These are phyloP conservation scores for Homarus americanus DNA, from an alignment of 1,140 invertebrate species.

Conservation along the genomic window DNA sequence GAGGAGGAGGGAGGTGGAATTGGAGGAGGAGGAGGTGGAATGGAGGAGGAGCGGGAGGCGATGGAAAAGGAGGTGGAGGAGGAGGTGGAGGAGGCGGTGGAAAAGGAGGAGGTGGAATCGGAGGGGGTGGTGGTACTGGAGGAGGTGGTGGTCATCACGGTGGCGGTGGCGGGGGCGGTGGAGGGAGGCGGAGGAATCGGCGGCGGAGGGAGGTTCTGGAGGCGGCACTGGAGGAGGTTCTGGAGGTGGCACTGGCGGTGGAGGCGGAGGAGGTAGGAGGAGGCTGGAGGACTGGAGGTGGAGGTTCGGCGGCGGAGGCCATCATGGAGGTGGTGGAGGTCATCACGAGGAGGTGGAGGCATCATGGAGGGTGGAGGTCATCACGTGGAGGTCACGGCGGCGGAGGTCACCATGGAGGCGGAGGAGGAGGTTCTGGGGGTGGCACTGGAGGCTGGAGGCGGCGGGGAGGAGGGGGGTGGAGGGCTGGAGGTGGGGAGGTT, in stretches of 20 bases:
- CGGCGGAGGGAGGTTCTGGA: neutral
- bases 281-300: too few relatives aligned
- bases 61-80: too few relatives aligned
- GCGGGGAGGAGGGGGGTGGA: neutral
- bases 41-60: neutral
- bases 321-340: neutral
- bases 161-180: neutral
- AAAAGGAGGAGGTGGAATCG: too few relatives aligned
- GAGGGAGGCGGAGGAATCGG: neutral
- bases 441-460: too few relatives aligned
- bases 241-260: neutral
- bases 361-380: neutral
- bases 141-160: neutral
- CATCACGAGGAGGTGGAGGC: neutral
- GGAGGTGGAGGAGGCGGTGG: too few relatives aligned
- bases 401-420: neutral
- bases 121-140: neutral
- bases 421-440: conserved; percentile 3
- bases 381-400: neutral
- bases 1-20: neutral
- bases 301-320: neutral
- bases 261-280: neutral
- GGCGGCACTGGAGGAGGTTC: too few relatives aligned
- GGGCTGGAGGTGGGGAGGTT: too few relatives aligned
- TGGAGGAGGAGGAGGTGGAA: conserved; percentile 8